Evolutionary conservation across 2,797 vertebrate genomes (phyloP).

Genomic region (Acanthurus tractus): DNA sequence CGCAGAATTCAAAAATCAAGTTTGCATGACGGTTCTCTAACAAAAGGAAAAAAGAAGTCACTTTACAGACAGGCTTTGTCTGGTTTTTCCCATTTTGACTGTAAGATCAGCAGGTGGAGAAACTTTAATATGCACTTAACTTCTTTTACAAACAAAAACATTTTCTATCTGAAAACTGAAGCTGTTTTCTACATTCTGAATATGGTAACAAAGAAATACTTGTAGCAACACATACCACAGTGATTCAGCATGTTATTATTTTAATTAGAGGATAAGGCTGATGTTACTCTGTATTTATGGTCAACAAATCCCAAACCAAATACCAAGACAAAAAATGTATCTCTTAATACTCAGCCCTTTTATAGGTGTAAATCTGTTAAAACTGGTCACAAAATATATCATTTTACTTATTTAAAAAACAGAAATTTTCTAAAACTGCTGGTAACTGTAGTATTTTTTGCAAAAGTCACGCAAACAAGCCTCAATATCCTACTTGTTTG

Average conservation of each 20-base stretch:
- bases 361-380: background rate
- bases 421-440: background rate
- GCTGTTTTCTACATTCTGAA: background rate
- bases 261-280: background rate
- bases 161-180: background rate
- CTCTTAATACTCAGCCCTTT: background rate
- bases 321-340: background rate
- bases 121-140: background rate
- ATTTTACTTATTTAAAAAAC: background rate
- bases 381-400: background rate
- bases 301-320: background rate
- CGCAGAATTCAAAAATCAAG: background rate
- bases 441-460: background rate
- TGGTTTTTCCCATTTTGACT: background rate
- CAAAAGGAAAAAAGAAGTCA: background rate
- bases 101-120: background rate
- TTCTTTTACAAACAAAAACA: background rate
- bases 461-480: background rate
- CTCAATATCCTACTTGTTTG: background rate
- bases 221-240: too few relatives aligned
- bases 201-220: background rate
- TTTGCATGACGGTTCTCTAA: background rate
- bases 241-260: background rate
- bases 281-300: background rate
- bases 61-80: background rate